Base-by-base conservation (phyloP, 1,140 invertebrate species). In the Meteorus sp. region DNA sequence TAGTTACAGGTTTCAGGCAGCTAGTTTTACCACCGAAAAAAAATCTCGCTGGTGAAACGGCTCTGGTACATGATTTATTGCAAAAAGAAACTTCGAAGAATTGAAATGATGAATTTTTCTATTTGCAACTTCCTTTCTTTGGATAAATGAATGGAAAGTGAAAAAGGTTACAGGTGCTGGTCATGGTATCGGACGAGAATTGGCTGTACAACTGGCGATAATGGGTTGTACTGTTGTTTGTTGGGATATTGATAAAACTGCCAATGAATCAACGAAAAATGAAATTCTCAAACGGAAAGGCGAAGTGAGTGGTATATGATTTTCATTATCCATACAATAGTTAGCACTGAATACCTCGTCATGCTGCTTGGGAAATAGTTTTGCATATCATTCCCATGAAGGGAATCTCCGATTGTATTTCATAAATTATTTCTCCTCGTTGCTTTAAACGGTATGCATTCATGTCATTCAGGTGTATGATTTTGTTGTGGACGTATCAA, bases 101-200 rank as follows among this genome's bases (percentile, higher is more conserved):
- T n/a, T n/a, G n/a, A n/a, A n/a, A n/a, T n/a, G n/a, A 52, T n/a
- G 13, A 11, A 33, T 29, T n/a, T 45, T 43, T 47, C 4, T 9
- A 33, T 59, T 11, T 20, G n/a, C n/a, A n/a, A n/a, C n/a, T n/a
- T n/a, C n/a, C 20, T 20, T 22, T 37, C 20, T 17, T 17, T 13
- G n/a, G 7, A 19, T 25, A 27, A 43, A 35, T 22, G n/a, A n/a
- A n/a, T n/a, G n/a, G 9, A 29, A 29, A 4, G 9, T 29, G 4
- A 29, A 29, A 29, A 7, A 78, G 76, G 69, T 78, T 2, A 76
- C 76, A 5, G 75, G 75, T 1, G 68, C 75, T 4, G 76, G 74
- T 11, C 73, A 70, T n/a, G 76, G 76, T n/a, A 66, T 77, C 9
- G 76, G 77, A 8, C 68, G 68, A 3, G 74, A 77, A 56, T 61